Conservation (phyloP, 2,888 invertebrate species). For the Melinaea marsaeus region DNA sequence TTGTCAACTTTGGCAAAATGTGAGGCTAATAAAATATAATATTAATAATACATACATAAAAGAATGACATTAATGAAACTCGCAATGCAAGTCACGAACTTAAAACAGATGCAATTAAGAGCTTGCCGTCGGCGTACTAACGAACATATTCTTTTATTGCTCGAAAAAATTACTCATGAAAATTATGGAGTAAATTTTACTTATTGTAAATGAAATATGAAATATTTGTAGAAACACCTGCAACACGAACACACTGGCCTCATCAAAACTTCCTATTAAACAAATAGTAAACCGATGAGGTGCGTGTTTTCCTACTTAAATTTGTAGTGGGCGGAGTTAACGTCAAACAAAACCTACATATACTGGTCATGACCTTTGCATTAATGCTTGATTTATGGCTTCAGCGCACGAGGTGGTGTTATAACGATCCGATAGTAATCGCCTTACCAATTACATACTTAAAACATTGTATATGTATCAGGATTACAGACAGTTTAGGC, state of each 20-base stretch:
- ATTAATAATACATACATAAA: constrained; percentile 28
- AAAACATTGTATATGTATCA: constrained; percentile 7
- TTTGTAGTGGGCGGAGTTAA: constrained; percentile 16
- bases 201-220: not conserved
- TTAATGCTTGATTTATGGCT: constrained; percentile 33
- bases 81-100: constrained; percentile 61
- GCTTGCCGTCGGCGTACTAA: constrained; percentile 62
- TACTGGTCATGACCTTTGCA: constrained; percentile 28
- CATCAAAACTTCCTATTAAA: constrained; percentile 7
- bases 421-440: constrained; percentile 28
- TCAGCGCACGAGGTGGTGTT: constrained; percentile 28
- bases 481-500: constrained; percentile 19
- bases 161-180: constrained; percentile 11
- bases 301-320: constrained; percentile 18
- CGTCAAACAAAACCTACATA: constrained; percentile 23
- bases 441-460: constrained; percentile 24
- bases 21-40: constrained; percentile 8
- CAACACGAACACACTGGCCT: not conserved
- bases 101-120: constrained; percentile 61
- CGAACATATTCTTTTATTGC: constrained; percentile 43
- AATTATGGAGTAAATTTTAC: constrained; percentile 3
- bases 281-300: constrained; percentile 18
- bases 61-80: constrained; percentile 37
- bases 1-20: constrained; percentile 26
- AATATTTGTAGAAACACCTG: not conserved